Evolutionary conservation across 2,888 invertebrate species (phyloP).

Genomic region (Craniophora ligustri): DNA sequence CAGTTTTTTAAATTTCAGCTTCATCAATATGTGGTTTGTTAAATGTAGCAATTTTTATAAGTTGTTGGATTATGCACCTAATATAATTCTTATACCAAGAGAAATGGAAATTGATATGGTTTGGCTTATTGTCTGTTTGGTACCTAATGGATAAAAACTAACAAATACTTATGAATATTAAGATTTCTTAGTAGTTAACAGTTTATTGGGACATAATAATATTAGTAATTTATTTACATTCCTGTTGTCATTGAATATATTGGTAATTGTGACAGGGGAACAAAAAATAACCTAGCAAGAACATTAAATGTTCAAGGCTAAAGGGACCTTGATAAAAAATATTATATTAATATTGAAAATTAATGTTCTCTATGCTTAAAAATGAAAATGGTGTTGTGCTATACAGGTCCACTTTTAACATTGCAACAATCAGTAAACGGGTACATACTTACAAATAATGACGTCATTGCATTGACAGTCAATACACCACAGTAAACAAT

Average conservation of each 20-base stretch:
- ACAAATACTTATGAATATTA: too few relatives aligned
- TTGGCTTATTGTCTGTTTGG: too few relatives aligned
- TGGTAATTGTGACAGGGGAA: constrained; percentile 57
- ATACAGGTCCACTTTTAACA: constrained; percentile 25
- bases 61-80: too few relatives aligned
- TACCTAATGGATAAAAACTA: too few relatives aligned
- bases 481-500: constrained; percentile 84
- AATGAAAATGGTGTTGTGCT: neutral
- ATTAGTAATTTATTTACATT: constrained; percentile 1
- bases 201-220: too few relatives aligned
- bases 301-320: constrained; percentile 70
- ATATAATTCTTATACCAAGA: too few relatives aligned
- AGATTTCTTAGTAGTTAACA: too few relatives aligned
- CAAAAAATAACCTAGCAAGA: constrained; percentile 74
- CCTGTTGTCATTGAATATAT: constrained; percentile 27
- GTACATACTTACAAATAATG: constrained; percentile 69
- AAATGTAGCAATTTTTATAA: too few relatives aligned
- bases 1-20: too few relatives aligned
- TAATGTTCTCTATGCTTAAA: neutral
- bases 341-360: constrained; percentile 21
- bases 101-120: too few relatives aligned
- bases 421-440: constrained; percentile 36
- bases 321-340: constrained; percentile 62
- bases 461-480: constrained; percentile 87
- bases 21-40: too few relatives aligned